Conservation (phyloP, 2,797 vertebrate species). For the Galago senegalensis region DNA sequence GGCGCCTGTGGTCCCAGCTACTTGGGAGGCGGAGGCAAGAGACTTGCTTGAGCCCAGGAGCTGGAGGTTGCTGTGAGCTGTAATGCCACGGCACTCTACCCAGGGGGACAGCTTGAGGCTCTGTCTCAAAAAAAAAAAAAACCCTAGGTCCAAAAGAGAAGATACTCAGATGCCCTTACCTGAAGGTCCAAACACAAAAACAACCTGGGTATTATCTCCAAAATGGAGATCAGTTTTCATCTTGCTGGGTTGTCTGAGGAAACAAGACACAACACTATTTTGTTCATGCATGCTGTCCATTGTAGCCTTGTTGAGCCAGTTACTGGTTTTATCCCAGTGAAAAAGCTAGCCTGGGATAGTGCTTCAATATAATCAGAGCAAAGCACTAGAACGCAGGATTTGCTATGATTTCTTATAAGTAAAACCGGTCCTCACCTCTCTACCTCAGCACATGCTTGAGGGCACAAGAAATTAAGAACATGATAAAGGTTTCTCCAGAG, state of each 20-base stretch:
- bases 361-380: neutral
- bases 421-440: neutral
- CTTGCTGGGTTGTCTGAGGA: neutral
- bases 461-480: neutral
- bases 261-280: neutral
- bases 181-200: neutral
- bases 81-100: too few species aligned
- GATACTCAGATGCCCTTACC: neutral
- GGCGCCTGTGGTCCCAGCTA: too few species aligned
- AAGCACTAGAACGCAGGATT: neutral
- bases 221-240: neutral
- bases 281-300: accelerated
- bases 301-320: neutral
- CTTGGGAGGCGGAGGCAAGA: too few species aligned
- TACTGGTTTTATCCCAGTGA: neutral
- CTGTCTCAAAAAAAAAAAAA: too few species aligned
- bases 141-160: neutral
- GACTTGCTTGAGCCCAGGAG: too few species aligned
- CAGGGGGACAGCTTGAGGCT: too few species aligned
- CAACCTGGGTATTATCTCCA: neutral
- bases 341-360: neutral
- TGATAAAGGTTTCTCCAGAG: neutral
- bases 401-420: neutral
- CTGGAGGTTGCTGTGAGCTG: too few species aligned
- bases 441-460: neutral